A percentile compares a stretch with the other conserved stretches of the same genome.
Conservation (phyloP, 2,113 vertebrate genomes). For the Sebastes schlegelii region DNA sequence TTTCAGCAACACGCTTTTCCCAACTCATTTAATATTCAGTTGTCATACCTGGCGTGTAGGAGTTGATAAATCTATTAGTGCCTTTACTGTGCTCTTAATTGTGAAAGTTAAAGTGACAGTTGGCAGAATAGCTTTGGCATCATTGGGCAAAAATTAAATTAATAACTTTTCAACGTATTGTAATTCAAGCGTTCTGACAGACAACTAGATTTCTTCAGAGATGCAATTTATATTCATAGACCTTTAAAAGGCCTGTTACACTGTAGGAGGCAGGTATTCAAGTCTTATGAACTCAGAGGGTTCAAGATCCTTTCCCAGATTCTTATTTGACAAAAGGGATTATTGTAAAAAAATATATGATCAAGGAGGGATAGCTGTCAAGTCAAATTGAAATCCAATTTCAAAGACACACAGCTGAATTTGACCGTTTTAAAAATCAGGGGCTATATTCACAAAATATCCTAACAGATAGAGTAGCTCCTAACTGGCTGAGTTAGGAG, state of each 20-base stretch:
- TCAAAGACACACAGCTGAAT: conserved; percentile 27
- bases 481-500: neutral
- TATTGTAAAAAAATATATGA: conserved; percentile 20
- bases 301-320: conserved; percentile 29
- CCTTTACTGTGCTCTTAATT: conserved; percentile 25
- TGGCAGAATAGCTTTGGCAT: no score
- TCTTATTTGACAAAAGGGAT: conserved; percentile 39
- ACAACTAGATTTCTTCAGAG: conserved; percentile 25
- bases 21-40: conserved; percentile 28
- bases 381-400: conserved; percentile 32
- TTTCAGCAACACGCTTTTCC: conserved; percentile 49
- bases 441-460: neutral
- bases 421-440: neutral
- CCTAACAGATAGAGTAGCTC: neutral
- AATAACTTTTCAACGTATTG: no score
- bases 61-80: conserved; percentile 52
- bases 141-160: no score
- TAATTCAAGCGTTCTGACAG: no score
- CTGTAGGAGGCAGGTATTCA: conserved; percentile 48
- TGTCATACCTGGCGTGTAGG: conserved; percentile 8
- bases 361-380: neutral
- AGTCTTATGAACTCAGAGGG: conserved; percentile 46
- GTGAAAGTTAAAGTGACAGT: conserved; percentile 2
- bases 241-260: conserved; percentile 58
- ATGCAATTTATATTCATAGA: conserved; percentile 71